Percentiles rank a stretch among this genome's conserved stretches.
Conservation (phyloP, 2,113 vertebrate genomes). For the Beaufortia kweichowensis region DNA sequence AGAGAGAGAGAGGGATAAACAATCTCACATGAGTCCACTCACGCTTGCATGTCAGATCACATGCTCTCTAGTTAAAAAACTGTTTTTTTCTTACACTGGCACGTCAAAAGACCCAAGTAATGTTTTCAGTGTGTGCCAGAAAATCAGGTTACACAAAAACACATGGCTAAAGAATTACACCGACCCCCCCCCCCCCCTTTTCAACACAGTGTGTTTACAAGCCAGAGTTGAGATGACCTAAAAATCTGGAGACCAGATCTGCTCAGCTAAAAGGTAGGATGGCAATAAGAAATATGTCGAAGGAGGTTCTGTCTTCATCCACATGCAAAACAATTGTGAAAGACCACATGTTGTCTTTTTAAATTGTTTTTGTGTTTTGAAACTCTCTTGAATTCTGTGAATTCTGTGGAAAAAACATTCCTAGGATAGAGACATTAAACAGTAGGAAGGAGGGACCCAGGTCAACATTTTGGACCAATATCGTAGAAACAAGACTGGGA, state of each 20-base stretch:
- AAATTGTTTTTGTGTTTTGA: conserved; percentile 40
- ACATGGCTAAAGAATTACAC: conserved; percentile 60
- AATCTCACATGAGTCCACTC: conserved; percentile 12
- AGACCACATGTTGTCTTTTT: conserved; percentile 8
- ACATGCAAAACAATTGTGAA: conserved; percentile 14
- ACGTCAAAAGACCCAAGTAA: conserved; percentile 44
- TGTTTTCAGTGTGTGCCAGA: conserved; percentile 51
- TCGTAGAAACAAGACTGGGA: no score
- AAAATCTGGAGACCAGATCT: conserved; percentile 71
- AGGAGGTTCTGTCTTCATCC: conserved; percentile 10
- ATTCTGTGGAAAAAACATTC: conserved; percentile 23
- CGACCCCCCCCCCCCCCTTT: conserved; percentile 37
- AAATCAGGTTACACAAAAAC: conserved; percentile 60
- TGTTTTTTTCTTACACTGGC: conserved; percentile 46
- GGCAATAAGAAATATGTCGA: conserved; percentile 10
- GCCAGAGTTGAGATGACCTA: conserved; percentile 62
- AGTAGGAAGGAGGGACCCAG: no score
- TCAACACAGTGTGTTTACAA: conserved; percentile 56
- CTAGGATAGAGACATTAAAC: conserved; percentile 4
- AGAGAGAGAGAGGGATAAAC: conserved; percentile 29
- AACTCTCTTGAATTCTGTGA: conserved; percentile 25
- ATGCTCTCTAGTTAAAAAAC: conserved; percentile 37
- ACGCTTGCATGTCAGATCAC: conserved; percentile 21
- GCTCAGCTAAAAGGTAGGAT: conserved; percentile 28
- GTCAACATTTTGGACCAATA: no score